Evolutionary conservation across 2,113 vertebrate genomes (phyloP), one percentile per base, ranked within the genome.

Genomic region (Campylomormyrus tamandua): DNA sequence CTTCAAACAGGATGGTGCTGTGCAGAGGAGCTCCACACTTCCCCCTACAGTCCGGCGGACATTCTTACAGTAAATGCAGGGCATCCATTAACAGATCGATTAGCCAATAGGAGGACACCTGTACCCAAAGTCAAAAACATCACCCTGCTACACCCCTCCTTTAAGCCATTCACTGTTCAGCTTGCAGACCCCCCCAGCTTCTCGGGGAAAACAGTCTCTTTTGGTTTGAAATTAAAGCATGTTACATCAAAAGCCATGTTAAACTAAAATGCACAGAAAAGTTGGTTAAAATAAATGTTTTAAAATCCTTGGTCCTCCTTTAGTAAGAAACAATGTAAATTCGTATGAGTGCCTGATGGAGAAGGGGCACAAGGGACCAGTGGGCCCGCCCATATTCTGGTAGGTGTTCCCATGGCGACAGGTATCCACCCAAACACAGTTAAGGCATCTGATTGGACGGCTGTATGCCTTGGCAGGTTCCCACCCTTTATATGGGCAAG

Each of bases 361-460:
- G 27, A 8, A 27, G 31, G 31, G 49, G 49, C 77, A 50, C 35
- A 56, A 19, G 74, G 24, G 46, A 83, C 70, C 10, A 42, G 49
- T 15, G 35, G 70, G 77, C 31, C 35, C 70, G 5, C 70, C 70
- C 35, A 80, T 42, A 2, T 80, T 42, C 74, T 80, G 17, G 74
- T 80, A 80, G 74, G 74, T 80, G 27, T 83, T 24, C 77, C 31
- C 49, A 89, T 83, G 88, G 88, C 5, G 35, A 89, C 70, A 56
- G 74, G 74, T 50, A 83, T 83, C 48, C 48, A 83, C 70, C 70
- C 77, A 49, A 83, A 53, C 42, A 31, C 31, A 83, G 49, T 39
- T 95, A 96, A 96, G 95, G 95, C 95, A 93, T 93, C 91, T 53
- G 86, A 90, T 86, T 83, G 85, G 90, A 91, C 90, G 89, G 91